Evolutionary conservation across 1,140 invertebrate genomes (phyloP), one percentile per base, ranked within the genome.

Genomic region (Dryas iulia): DNA sequence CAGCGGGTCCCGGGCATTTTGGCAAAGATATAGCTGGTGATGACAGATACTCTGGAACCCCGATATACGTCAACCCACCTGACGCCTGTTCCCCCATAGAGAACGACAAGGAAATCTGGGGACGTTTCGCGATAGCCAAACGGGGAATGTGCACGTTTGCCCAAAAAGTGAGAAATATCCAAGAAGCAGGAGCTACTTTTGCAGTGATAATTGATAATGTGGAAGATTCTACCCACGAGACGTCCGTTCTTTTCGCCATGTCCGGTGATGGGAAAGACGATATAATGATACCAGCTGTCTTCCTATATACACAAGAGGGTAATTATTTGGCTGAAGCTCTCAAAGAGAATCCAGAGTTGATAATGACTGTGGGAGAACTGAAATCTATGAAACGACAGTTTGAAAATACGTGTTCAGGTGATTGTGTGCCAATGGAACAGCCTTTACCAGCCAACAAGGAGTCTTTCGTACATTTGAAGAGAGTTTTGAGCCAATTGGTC

Each of bases 101-200:
- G 11, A 96, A 98, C 83, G 80, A 86, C 0, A 83, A 93, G 0
- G 87, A 92, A 21, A 77, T 98, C 0, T 89, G 88, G 59, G 96
- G 95, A 5, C 96, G 96, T 75, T 97, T 99, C 78, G 97, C 94
- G 0, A 92, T 99, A 6, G 94, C 98, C 52, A 94, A 96, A 81
- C 93, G 98, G 24, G 98, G 98, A 0, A 95, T 96, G 77, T 99
- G 98, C 88, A 98, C 98, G 92, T 99, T 99, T 88, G 95, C 98
- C 11, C 97, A 99, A 73, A 99, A 99, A 93, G 97, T 97, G 7
- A 94, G 97, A 39, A 92, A 94, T 79, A 93, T 98, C n/a, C 95
- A 98, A 92, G 93, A 94, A 64, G 95, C 95, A 18, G 97, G 98
- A 18, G 98, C 96, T 7, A 91, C 95, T 30, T 97, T 96, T 18